Conservation (phyloP, 92 coral and sea anemone species). For the Pocillopora meandrina region DNA sequence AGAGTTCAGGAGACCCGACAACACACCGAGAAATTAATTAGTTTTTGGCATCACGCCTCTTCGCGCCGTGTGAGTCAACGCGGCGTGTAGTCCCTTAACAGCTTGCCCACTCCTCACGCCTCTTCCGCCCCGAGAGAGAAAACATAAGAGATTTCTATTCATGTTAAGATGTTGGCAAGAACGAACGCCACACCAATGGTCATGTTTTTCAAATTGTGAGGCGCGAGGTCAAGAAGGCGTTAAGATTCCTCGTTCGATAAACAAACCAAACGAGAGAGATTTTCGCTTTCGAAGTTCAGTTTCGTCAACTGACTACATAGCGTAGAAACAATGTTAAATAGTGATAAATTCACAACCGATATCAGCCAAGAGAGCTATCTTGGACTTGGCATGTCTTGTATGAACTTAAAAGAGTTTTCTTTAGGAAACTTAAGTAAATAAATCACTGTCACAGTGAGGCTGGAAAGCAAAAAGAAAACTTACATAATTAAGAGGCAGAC, state of each 20-base stretch:
- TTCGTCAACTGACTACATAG: constrained; percentile 4
- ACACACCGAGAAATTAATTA: constrained; percentile 84
- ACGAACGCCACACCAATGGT: constrained; percentile 19
- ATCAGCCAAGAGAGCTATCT: constrained; percentile 11
- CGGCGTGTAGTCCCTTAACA: constrained; percentile 49
- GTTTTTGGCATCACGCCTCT: constrained; percentile 81
- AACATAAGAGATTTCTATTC: constrained; percentile 51
- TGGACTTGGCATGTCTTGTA: not conserved
- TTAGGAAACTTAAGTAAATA: constrained; percentile 6
- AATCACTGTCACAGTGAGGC: not conserved
- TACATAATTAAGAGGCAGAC: not conserved
- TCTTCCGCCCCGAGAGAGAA: constrained; percentile 67
- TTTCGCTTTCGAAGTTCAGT: constrained; percentile 34
- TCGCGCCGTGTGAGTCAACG: constrained; percentile 33
- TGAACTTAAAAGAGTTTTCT: not conserved
- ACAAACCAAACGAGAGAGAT: constrained; percentile 32
- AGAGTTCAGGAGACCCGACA: constrained; percentile 42
- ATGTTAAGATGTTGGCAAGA: constrained; percentile 35
- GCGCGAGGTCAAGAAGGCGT: constrained; percentile 45
- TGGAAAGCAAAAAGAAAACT: constrained; percentile 4
- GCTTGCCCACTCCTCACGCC: constrained; percentile 63
- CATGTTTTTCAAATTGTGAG: constrained; percentile 21
- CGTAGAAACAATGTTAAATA: not conserved
- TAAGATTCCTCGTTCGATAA: constrained; percentile 20
- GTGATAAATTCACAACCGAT: constrained; percentile 2